A percentile compares a stretch with the other conserved stretches of the same genome.
phyloP scores from a whole-genome alignment of 2,113 vertebrate genomes.

The Oxygymnocypris stewartii region DNA sequence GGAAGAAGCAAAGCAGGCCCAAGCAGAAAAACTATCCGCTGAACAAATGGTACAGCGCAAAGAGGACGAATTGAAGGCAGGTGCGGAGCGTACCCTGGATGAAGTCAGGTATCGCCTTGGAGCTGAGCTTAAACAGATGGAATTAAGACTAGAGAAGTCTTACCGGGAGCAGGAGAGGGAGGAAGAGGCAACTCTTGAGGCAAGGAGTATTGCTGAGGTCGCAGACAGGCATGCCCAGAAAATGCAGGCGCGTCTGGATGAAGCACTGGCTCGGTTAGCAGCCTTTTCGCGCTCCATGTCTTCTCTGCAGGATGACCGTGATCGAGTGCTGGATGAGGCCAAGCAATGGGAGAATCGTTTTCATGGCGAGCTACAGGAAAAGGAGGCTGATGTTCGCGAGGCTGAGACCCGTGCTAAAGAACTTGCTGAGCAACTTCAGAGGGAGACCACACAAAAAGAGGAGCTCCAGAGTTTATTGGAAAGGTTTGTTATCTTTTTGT shows the following conservation, averaged over 20 bases:
- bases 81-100: conserved; percentile 83
- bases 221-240: conserved; percentile 79
- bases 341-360: conserved; percentile 91
- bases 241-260: conserved; percentile 81
- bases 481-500: conserved; percentile 63
- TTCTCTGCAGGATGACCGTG: conserved; percentile 93
- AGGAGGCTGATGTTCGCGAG: conserved; percentile 84
- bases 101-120: conserved; percentile 84
- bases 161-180: conserved; percentile 76
- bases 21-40: conserved; percentile 73
- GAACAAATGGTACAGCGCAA: conserved; percentile 70
- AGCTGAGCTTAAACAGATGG: conserved; percentile 78
- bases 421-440: conserved; percentile 79
- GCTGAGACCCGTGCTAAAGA: conserved; percentile 77
- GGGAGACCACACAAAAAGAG: conserved; percentile 73
- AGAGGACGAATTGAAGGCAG: conserved; percentile 79
- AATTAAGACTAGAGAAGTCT: conserved; percentile 81
- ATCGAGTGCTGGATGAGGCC: conserved; percentile 89
- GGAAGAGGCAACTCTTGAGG: conserved; percentile 73
- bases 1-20: conserved; percentile 76
- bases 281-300: conserved; percentile 96
- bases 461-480: conserved; percentile 77
- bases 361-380: conserved; percentile 82
- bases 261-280: conserved; percentile 86
- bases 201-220: conserved; percentile 70